Evolutionary conservation across 2,888 invertebrate genomes (phyloP).

Genomic region (Chesias legatella): DNA sequence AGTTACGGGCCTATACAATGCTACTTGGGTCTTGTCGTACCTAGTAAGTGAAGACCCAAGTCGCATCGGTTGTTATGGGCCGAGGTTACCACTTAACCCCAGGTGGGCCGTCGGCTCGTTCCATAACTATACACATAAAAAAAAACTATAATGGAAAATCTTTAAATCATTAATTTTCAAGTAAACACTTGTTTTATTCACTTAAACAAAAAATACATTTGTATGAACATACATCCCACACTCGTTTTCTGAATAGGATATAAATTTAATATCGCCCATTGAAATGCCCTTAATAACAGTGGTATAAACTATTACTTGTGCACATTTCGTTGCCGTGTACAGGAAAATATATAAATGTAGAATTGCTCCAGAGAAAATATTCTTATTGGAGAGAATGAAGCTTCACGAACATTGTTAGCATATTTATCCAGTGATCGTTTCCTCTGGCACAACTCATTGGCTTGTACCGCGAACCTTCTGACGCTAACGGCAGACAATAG

Average conservation of each 20-base stretch:
- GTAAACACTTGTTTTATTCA: constrained; percentile 5
- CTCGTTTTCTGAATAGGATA: constrained; percentile 28
- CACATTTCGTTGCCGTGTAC: background rate
- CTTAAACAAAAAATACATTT: constrained; percentile 1
- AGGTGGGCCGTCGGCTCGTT: too few relatives aligned
- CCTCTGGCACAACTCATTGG: constrained; percentile 15
- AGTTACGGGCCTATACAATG: too few relatives aligned
- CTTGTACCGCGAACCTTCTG: constrained; percentile 21
- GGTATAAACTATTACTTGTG: constrained; percentile 3
- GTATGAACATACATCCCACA: constrained; percentile 10
- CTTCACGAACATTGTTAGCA: too few relatives aligned
- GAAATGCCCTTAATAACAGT: constrained; percentile 28
- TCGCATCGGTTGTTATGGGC: too few relatives aligned
- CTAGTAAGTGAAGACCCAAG: too few relatives aligned
- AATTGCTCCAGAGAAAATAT: too few relatives aligned
- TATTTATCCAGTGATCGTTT: background rate
- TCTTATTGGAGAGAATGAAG: too few relatives aligned
- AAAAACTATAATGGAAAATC: too few relatives aligned
- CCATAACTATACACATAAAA: too few relatives aligned
- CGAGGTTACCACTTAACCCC: too few relatives aligned
- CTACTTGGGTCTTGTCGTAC: too few relatives aligned
- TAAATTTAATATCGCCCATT: constrained; percentile 28
- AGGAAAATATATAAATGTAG: background rate
- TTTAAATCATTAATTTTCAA: background rate
- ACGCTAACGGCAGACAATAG: constrained; percentile 36